Conservation (phyloP, 2,113 vertebrate species). For the Aix galericulata region DNA sequence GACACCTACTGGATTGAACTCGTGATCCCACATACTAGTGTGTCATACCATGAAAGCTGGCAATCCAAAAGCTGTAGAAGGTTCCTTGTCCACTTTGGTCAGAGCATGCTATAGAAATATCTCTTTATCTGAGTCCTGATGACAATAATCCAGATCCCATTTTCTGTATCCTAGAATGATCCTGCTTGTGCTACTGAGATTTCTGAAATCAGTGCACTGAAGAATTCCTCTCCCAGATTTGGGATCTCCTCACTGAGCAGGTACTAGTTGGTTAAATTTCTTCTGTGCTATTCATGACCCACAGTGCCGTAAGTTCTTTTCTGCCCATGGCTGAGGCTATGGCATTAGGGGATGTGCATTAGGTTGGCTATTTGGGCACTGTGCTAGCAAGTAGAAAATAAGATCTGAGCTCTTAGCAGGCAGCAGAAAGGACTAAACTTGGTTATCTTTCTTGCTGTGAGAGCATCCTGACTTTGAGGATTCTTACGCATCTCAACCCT, state of each 20-base stretch:
- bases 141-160: not conserved
- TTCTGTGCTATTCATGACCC: not conserved
- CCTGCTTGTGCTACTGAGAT: not conserved
- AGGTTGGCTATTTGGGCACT: not conserved
- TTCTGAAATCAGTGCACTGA: not conserved
- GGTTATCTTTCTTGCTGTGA: not conserved
- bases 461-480: not conserved
- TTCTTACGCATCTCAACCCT: not conserved
- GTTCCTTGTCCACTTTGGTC: not conserved
- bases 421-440: not conserved
- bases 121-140: not conserved
- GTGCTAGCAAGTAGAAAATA: not conserved
- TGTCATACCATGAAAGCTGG: not conserved
- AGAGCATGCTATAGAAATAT: rapidly evolving
- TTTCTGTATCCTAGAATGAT: not conserved
- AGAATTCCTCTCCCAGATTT: not conserved
- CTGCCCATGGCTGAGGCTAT: not conserved
- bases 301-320: not conserved
- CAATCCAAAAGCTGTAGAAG: not conserved
- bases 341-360: not conserved
- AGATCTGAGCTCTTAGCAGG: not conserved
- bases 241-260: not conserved
- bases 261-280: not conserved
- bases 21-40: not conserved
- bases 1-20: not conserved